Conservation (phyloP, 2,113 vertebrate genomes). For the Paracanthobrama guichenoti region DNA sequence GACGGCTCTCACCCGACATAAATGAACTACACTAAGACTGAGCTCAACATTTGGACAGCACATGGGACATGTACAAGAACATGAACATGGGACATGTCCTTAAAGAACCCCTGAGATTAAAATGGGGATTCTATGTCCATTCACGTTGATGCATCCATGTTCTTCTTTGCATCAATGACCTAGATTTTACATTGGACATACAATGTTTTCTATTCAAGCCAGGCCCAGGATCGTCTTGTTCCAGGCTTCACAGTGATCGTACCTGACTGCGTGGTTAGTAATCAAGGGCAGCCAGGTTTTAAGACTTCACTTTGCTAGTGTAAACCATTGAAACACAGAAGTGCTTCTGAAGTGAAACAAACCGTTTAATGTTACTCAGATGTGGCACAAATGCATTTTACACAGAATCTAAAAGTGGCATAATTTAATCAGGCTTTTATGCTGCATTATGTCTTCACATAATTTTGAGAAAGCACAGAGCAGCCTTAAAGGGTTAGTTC, state of each 20-base stretch:
- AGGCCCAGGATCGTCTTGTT: background rate
- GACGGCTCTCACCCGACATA: slow-evolving; percentile 22
- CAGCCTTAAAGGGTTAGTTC: too few species aligned
- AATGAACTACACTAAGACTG: background rate
- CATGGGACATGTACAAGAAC: too few species aligned
- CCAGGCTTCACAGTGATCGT: background rate
- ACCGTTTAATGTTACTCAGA: background rate
- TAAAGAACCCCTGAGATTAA: background rate
- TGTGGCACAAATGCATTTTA: background rate
- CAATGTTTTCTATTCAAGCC: background rate
- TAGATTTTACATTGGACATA: background rate
- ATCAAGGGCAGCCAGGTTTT: background rate
- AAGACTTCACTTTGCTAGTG: background rate
- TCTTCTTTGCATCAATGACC: background rate
- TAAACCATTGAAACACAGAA: background rate
- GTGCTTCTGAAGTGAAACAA: background rate
- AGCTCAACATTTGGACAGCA: background rate
- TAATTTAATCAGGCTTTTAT: background rate
- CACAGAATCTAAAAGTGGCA: background rate
- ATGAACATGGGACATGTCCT: background rate
- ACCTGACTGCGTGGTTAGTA: background rate
- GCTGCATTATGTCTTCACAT: background rate
- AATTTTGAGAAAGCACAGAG: background rate
- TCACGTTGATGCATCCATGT: background rate
- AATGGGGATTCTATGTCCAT: background rate